phyloP scores from a whole-genome alignment of 2,113 vertebrate genomes.

The Brachyhypopomus gauderio region DNA sequence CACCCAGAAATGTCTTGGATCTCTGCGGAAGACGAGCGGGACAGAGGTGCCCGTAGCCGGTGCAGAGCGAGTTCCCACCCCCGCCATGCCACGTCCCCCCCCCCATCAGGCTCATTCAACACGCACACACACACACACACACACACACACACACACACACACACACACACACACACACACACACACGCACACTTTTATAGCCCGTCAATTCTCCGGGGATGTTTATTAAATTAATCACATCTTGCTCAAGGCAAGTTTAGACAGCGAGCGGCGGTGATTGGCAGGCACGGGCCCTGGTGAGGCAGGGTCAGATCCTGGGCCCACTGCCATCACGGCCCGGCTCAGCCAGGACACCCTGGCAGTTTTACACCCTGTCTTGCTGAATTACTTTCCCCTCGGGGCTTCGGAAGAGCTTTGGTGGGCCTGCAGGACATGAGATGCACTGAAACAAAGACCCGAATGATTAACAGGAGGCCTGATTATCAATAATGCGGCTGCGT shows the following conservation, averaged over 20 bases:
- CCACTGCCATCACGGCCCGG: constrained; percentile 38
- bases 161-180: no score
- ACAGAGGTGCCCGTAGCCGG: no score
- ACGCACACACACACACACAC: no score
- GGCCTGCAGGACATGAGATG: background rate
- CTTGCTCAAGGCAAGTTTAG: constrained; percentile 58
- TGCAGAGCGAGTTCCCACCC: no score
- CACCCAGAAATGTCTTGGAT: background rate
- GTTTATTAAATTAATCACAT: constrained; percentile 64
- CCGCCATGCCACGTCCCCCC: no score
- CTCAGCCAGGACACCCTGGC: constrained; percentile 29
- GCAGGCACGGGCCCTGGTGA: constrained; percentile 38
- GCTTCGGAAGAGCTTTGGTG: background rate
- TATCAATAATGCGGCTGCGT: background rate
- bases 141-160: no score
- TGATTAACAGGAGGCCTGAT: background rate
- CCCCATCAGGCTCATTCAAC: no score
- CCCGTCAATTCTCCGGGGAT: constrained; percentile 40
- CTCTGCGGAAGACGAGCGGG: constrained; percentile 25
- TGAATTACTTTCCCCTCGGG: constrained; percentile 37
- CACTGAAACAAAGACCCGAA: constrained; percentile 4
- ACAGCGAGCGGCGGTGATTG: constrained; percentile 47
- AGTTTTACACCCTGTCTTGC: constrained; percentile 20
- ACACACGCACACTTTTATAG: constrained; percentile 18
- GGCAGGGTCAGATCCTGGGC: constrained; percentile 24